These are phyloP conservation scores for Eretmochelys imbricata DNA, from an alignment of 2,113 vertebrate genomes.

Conservation along the genomic window DNA sequence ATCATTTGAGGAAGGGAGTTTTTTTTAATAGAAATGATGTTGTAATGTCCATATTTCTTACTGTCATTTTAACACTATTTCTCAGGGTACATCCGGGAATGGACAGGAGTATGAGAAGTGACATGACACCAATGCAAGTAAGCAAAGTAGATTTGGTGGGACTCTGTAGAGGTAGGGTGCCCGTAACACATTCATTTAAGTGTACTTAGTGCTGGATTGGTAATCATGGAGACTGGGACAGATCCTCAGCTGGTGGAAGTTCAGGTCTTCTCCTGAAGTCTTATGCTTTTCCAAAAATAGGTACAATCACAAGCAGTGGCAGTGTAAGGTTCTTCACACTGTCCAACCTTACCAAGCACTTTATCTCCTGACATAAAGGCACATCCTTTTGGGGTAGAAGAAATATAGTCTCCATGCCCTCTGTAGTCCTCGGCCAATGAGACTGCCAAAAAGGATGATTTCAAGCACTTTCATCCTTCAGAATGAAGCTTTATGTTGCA, in stretches of 20 bases:
- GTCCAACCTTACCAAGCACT: background rate
- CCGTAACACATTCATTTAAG: background rate
- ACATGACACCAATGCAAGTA: background rate
- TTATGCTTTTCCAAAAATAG: background rate
- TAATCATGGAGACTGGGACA: background rate
- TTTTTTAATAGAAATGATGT: background rate
- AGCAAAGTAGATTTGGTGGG: background rate
- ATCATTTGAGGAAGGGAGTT: background rate
- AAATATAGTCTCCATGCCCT: background rate
- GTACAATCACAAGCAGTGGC: no score
- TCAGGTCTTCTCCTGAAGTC: background rate
- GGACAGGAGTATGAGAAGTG: background rate
- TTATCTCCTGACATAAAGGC: background rate
- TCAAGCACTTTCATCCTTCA: background rate
- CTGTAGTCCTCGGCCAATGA: background rate
- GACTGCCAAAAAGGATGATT: background rate
- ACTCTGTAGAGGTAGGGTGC: background rate
- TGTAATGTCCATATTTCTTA: background rate
- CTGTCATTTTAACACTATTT: background rate
- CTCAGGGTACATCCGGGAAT: background rate
- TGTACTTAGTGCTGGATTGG: background rate
- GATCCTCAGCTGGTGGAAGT: background rate
- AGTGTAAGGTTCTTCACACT: background rate
- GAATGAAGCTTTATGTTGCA: background rate
- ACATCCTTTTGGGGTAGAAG: background rate